These are phyloP conservation scores for Thalassarche chlororhynchos DNA, from an alignment of 2,113 vertebrate genomes.

Conservation along the genomic window DNA sequence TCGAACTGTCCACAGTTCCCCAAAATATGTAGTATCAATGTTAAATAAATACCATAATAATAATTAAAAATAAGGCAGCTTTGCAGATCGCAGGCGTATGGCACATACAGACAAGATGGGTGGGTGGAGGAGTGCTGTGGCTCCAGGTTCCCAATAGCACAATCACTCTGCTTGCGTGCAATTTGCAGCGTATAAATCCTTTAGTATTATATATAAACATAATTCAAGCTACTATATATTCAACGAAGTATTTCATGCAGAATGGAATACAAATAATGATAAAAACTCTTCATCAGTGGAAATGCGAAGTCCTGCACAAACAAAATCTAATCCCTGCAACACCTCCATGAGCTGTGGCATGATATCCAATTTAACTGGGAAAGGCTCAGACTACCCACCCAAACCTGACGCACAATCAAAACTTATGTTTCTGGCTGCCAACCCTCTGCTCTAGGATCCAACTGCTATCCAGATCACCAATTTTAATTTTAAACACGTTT, in stretches of 20 bases:
- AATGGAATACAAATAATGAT: neutral
- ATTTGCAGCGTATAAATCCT: neutral
- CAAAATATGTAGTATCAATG: neutral
- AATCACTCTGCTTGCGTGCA: neutral
- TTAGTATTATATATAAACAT: neutral
- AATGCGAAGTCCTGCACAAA: neutral
- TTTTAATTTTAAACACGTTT: neutral
- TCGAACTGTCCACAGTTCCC: neutral
- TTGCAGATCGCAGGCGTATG: fast-evolving
- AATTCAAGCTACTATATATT: neutral
- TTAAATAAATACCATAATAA: neutral
- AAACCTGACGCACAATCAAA: neutral
- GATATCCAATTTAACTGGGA: neutral
- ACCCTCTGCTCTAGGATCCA: neutral
- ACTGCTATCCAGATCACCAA: neutral
- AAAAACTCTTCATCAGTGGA: neutral
- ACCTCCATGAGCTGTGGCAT: neutral
- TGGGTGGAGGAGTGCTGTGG: neutral
- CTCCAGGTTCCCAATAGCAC: neutral
- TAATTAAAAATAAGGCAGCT: neutral
- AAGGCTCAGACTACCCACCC: neutral
- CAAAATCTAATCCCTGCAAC: neutral
- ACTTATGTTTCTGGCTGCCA: neutral
- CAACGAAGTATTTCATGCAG: neutral
- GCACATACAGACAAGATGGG: neutral